Percentiles rank a stretch among this genome's conserved stretches.
Evolutionary conservation across 2,113 vertebrate species (phyloP).

Genomic region (Siniperca knerii): DNA sequence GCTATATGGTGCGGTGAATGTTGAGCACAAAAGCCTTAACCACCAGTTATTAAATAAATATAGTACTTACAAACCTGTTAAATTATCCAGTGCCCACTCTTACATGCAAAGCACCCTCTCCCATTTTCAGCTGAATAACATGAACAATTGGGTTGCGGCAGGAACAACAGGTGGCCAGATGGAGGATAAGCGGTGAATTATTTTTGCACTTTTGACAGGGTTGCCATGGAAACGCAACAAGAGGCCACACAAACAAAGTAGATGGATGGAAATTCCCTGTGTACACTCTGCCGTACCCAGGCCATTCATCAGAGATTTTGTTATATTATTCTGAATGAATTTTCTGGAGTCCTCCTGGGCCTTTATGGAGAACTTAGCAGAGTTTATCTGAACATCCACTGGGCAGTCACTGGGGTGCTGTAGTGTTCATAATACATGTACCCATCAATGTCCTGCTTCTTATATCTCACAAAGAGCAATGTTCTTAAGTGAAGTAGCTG

Average conservation of each 20-base stretch:
- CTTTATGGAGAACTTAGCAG: not conserved
- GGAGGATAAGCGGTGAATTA: conserved; percentile 55
- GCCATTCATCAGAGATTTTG: conserved; percentile 1
- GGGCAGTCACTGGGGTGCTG: not conserved
- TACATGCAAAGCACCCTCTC: conserved; percentile 18
- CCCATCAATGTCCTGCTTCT: conserved; percentile 23
- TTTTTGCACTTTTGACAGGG: conserved; percentile 46
- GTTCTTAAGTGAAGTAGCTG: conserved; percentile 1
- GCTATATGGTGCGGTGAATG: conserved; percentile 10
- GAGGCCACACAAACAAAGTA: conserved; percentile 36
- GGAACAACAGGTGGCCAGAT: conserved; percentile 68
- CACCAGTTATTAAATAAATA: conserved; percentile 30
- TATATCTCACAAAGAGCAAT: conserved; percentile 16
- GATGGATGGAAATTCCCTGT: conserved; percentile 31
- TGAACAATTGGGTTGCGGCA: conserved; percentile 55
- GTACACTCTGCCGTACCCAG: not conserved
- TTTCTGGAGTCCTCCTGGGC: not conserved
- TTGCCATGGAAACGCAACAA: conserved; percentile 64
- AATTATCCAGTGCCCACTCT: conserved; percentile 30
- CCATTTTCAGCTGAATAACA: conserved; percentile 22
- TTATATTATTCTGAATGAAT: conserved; percentile 18
- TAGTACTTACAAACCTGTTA: conserved; percentile 7
- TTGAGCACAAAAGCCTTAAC: not conserved
- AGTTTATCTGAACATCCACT: conserved; percentile 14
- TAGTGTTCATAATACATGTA: conserved; percentile 38